phyloP scores from a whole-genome alignment of 2,113 vertebrate genomes.

The Pteropus alecto region DNA sequence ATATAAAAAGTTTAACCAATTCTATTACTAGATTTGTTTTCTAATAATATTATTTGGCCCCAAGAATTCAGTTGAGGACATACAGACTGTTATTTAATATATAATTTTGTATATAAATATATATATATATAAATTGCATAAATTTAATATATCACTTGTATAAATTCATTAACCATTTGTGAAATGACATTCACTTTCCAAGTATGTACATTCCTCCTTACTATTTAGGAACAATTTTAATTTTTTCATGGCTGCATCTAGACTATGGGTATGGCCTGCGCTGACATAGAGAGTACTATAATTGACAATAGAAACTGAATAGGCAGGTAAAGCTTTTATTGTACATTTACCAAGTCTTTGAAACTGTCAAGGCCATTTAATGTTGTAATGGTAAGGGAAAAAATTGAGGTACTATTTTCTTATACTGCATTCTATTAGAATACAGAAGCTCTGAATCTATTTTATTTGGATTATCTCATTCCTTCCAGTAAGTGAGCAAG shows the following conservation, averaged over 20 bases:
- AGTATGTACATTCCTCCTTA: background rate
- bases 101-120: background rate
- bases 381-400: background rate
- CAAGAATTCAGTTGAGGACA: background rate
- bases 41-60: background rate
- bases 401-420: background rate
- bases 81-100: background rate
- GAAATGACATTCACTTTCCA: background rate
- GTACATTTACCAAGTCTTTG: background rate
- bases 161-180: background rate
- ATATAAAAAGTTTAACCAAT: constrained; percentile 1
- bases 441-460: background rate
- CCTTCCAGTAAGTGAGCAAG: background rate
- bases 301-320: background rate
- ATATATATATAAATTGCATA: background rate
- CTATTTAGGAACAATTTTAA: background rate
- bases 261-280: background rate
- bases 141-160: background rate
- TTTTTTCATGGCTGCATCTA: background rate
- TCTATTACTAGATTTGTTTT: background rate
- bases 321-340: background rate
- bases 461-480: background rate
- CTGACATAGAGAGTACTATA: background rate
- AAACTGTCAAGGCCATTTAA: background rate
- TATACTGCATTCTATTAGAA: background rate